Percentiles rank a stretch among this genome's conserved stretches.
Conservation (phyloP, 2,888 invertebrate genomes). For the Leucoptera coffeella region DNA sequence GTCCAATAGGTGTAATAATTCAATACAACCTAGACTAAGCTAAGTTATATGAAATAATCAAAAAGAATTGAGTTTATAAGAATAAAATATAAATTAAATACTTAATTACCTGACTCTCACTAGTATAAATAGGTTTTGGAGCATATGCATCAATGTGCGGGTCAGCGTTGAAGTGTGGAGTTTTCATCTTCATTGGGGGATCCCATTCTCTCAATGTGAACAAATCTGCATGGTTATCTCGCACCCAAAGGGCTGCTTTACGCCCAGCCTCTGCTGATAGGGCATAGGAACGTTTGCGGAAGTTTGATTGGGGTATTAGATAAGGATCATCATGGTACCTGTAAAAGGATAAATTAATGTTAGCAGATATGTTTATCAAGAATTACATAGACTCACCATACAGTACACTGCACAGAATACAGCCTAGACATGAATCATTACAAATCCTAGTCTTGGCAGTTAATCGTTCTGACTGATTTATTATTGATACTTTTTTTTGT, state of each 20-base stretch:
- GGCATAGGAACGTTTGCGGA: constrained; percentile 62
- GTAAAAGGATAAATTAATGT: constrained; percentile 10
- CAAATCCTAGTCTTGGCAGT: too few relatives aligned
- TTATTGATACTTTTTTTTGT: too few relatives aligned
- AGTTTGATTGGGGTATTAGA: constrained; percentile 70
- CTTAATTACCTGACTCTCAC: constrained; percentile 59
- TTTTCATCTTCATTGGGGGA: constrained; percentile 50
- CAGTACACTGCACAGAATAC: too few relatives aligned
- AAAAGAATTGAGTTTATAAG: too few relatives aligned
- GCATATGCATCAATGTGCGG: constrained; percentile 62
- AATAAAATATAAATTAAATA: too few relatives aligned
- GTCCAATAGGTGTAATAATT: too few relatives aligned
- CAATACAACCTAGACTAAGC: too few relatives aligned
- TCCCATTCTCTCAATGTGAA: constrained; percentile 61
- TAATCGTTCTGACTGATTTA: too few relatives aligned
- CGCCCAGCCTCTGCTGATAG: constrained; percentile 80
- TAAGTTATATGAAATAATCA: too few relatives aligned
- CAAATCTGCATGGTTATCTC: constrained; percentile 63
- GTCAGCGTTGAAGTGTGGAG: constrained; percentile 48
- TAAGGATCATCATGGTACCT: constrained; percentile 87
- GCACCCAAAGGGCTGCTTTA: constrained; percentile 80
- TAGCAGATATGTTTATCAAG: too few relatives aligned
- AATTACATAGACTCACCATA: not conserved
- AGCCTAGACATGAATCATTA: too few relatives aligned
- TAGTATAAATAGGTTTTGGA: constrained; percentile 63